phyloP scores from a whole-genome alignment of 2,888 invertebrate genomes.

The Melolontha melolontha region DNA sequence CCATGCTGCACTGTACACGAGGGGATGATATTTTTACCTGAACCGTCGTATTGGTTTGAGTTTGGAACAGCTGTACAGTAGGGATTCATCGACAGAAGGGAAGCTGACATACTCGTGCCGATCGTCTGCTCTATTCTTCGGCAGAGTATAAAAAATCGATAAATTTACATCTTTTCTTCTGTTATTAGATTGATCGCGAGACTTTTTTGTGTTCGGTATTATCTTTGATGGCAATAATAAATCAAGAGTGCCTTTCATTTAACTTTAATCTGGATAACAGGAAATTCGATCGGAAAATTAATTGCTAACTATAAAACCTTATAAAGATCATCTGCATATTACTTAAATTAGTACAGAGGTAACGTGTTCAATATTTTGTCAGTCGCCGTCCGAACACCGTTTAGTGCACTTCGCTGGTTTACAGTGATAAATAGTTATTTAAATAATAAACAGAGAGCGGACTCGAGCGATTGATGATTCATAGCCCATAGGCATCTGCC shows the following conservation, averaged over 20 bases:
- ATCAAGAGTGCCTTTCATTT: constrained; percentile 28
- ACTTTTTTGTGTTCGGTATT: constrained; percentile 12
- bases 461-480: no score
- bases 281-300: not conserved
- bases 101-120: constrained; percentile 37
- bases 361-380: no score
- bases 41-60: constrained; percentile 22
- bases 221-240: constrained; percentile 11
- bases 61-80: constrained; percentile 31
- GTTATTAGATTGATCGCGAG: constrained; percentile 26
- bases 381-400: no score
- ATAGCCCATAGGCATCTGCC: no score
- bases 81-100: constrained; percentile 35
- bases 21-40: constrained; percentile 42
- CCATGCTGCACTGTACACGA: constrained; percentile 1
- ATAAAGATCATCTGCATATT: no score
- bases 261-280: constrained; percentile 11
- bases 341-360: no score
- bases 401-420: no score
- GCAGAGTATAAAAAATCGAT: constrained; percentile 16
- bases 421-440: no score
- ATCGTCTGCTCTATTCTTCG: constrained; percentile 16
- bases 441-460: no score
- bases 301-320: not conserved
- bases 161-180: constrained; percentile 31